Evolutionary conservation across 2,888 invertebrate species (phyloP).

Genomic region (Linnaemya tessellans): DNA sequence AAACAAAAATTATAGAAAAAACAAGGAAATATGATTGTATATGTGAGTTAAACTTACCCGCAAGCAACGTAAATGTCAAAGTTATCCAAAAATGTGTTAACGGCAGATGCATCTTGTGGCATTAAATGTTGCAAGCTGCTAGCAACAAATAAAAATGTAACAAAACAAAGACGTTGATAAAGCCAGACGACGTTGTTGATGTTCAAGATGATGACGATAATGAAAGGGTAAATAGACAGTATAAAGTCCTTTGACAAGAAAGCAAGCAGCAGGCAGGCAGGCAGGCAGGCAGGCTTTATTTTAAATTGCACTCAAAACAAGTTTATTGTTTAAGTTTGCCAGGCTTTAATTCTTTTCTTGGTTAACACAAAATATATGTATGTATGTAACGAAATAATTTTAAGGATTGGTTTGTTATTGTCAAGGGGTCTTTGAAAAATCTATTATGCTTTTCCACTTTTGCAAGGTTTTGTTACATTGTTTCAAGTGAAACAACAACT

Average conservation of each 20-base stretch:
- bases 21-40: constrained; percentile 26
- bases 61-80: constrained; percentile 73
- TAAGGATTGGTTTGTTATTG: not conserved
- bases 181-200: constrained; percentile 55
- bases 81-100: constrained; percentile 73
- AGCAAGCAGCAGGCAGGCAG: not conserved
- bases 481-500: not conserved
- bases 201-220: constrained; percentile 53
- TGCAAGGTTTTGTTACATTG: not conserved
- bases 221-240: constrained; percentile 40
- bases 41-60: constrained; percentile 71
- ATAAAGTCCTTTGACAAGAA: constrained; percentile 38
- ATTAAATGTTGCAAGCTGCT: constrained; percentile 72
- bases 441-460: constrained; percentile 8
- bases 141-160: constrained; percentile 60
- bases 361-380: not conserved
- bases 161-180: constrained; percentile 57
- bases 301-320: constrained; percentile 47
- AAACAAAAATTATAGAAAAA: not conserved
- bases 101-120: constrained; percentile 72
- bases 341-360: constrained; percentile 9
- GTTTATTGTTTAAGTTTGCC: constrained; percentile 50
- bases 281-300: constrained; percentile 26
- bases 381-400: not conserved
- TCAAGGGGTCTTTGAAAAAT: constrained; percentile 14